Percentiles rank a stretch among this genome's conserved stretches.
Evolutionary conservation across 2,888 invertebrate genomes (phyloP).

Genomic region (Leptinotarsa tumamoca): DNA sequence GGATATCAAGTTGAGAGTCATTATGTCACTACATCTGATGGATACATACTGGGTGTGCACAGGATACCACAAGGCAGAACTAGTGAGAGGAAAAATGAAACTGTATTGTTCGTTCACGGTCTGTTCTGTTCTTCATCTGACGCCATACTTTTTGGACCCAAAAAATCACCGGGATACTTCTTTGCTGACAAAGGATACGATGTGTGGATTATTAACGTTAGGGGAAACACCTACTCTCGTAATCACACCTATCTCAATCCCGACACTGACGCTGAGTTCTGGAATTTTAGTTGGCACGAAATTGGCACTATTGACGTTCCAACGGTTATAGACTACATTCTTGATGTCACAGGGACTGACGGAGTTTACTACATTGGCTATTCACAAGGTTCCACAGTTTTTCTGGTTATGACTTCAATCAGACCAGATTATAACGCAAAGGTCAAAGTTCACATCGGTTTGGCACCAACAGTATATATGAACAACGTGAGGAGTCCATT

Average conservation of each 20-base stretch:
- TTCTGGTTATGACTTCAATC: slow-evolving; percentile 76
- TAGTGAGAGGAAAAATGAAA: slow-evolving; percentile 50
- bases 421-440: slow-evolving; percentile 76
- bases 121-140: slow-evolving; percentile 68
- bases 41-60: slow-evolving; percentile 70
- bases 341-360: slow-evolving; percentile 62
- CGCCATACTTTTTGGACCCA: slow-evolving; percentile 69
- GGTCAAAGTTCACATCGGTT: slow-evolving; percentile 74
- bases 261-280: slow-evolving; percentile 60
- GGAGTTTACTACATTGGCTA: slow-evolving; percentile 72
- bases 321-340: slow-evolving; percentile 78
- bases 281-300: slow-evolving; percentile 74
- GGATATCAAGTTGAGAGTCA: slow-evolving; percentile 66
- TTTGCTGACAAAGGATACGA: slow-evolving; percentile 68
- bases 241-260: slow-evolving; percentile 65
- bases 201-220: slow-evolving; percentile 73
- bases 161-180: slow-evolving; percentile 60
- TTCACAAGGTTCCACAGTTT: slow-evolving; percentile 71
- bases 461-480: slow-evolving; percentile 79
- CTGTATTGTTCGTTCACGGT: slow-evolving; percentile 69
- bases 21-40: slow-evolving; percentile 68
- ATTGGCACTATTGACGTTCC: slow-evolving; percentile 82
- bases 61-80: slow-evolving; percentile 67
- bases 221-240: slow-evolving; percentile 71
- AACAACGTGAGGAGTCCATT: slow-evolving; percentile 67